Evolutionary conservation across 2,113 vertebrate species (phyloP).

Genomic region (Cheirogaleus medius): DNA sequence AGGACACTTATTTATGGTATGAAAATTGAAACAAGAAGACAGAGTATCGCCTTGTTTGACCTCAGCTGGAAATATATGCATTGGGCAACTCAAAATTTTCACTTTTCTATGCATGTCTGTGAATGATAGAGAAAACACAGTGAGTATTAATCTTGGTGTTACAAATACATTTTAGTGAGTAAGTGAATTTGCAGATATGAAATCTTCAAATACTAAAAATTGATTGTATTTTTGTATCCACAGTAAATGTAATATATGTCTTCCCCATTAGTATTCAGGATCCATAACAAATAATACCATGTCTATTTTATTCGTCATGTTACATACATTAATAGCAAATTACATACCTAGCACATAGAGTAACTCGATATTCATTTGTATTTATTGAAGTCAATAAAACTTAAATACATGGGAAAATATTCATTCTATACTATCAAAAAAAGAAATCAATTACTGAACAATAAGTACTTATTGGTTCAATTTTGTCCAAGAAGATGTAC

Average conservation of each 20-base stretch:
- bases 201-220: background rate
- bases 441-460: background rate
- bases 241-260: background rate
- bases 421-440: background rate
- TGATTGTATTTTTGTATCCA: background rate
- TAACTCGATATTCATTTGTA: background rate
- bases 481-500: background rate
- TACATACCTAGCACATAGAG: background rate
- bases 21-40: background rate
- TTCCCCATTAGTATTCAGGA: background rate
- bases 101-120: background rate
- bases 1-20: background rate
- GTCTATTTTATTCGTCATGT: background rate
- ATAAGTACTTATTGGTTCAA: background rate
- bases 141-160: background rate
- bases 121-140: background rate
- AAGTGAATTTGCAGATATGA: background rate
- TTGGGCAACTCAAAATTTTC: background rate
- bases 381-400: background rate
- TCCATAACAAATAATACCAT: background rate
- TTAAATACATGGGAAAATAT: background rate
- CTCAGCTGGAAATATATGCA: background rate
- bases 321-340: background rate
- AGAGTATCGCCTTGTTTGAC: background rate
- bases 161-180: background rate